Evolutionary conservation across 2,888 invertebrate genomes (phyloP), one percentile per base, ranked within the genome.

Genomic region (Diaperis boleti): DNA sequence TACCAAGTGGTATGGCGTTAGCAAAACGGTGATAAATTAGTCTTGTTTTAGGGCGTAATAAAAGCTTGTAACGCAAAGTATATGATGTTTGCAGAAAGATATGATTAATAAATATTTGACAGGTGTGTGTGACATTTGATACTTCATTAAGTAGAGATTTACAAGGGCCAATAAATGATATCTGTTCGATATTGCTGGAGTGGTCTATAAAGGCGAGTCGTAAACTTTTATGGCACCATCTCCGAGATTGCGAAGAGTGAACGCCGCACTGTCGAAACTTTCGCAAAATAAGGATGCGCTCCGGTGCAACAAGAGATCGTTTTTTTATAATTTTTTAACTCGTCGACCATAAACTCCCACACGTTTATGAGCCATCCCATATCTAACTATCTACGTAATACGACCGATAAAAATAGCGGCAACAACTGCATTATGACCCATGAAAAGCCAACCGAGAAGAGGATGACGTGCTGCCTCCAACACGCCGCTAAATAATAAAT

Each of bases 81-180:
- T 66, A 66, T 63, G 67, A 69, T 69, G 68, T 71, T 71, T 71
- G 71, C 65, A 47, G 59, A 72, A 69, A 71, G 70, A 72, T 72
- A 69, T 65, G 68, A 70, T 72, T 72, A 73, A 70, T 70, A 71
- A 73, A 73, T 73, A 74, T 73, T 75, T 77, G 78, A 78, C 79
- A 80, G 79, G 79, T 80, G 79, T 75, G 69, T 73, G 72, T 74
- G 78, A 79, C 78, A 76, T 74, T 75, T 76, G 72, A 77, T 79
- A 78, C 77, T 78, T 78, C 76, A 77, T 78, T 78, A 78, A 76
- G 75, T 74, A 70, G 74, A 78, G 79, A 79, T 79, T 79, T 79
- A 80, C 76, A 79, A 76, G 74, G 75, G 72, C 73, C 76, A 79
- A 80, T 80, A 80, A 79, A 79, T 74, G 79, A 78, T 79, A 79